phyloP scores from a whole-genome alignment of 2,113 vertebrate genomes.

The Megaleporinus macrocephalus region DNA sequence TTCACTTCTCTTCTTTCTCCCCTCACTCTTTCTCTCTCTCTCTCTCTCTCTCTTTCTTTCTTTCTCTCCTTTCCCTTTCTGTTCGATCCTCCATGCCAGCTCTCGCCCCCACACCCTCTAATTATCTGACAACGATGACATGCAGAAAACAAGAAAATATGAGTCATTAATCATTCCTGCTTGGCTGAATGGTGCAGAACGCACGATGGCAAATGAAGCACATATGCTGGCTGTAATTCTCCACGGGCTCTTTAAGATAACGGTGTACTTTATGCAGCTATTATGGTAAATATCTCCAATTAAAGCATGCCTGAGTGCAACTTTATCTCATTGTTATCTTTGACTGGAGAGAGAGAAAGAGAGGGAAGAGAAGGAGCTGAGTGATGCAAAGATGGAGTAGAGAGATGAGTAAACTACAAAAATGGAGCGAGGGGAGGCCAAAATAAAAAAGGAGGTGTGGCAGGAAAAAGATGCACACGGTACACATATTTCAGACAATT shows the following conservation, averaged over 20 bases:
- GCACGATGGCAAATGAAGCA: slow-evolving; percentile 20
- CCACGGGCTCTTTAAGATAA: slow-evolving; percentile 3
- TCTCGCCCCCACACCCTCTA: slow-evolving; percentile 39
- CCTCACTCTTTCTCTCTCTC: neutral
- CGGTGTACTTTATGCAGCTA: slow-evolving; percentile 31
- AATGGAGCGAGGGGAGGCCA: neutral
- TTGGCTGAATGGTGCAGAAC: slow-evolving; percentile 29
- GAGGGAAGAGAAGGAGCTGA: slow-evolving; percentile 19
- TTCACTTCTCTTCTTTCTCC: neutral
- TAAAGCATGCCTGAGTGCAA: slow-evolving; percentile 43
- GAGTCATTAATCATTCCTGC: slow-evolving; percentile 56
- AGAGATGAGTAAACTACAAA: neutral
- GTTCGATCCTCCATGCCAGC: slow-evolving; percentile 37
- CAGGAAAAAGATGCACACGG: too few relatives aligned
- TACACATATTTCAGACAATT: too few relatives aligned
- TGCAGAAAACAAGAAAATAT: slow-evolving; percentile 38
- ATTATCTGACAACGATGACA: slow-evolving; percentile 43
- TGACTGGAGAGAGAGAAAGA: neutral
- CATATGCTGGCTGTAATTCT: slow-evolving; percentile 38
- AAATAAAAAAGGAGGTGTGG: neutral
- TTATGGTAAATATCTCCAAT: slow-evolving; percentile 51
- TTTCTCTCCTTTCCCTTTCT: neutral
- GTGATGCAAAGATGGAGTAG: neutral
- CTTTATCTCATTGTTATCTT: slow-evolving; percentile 40
- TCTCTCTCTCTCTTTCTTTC: neutral